phyloP scores from a whole-genome alignment of 2,797 vertebrate genomes.

The Pipistrellus kuhlii region DNA sequence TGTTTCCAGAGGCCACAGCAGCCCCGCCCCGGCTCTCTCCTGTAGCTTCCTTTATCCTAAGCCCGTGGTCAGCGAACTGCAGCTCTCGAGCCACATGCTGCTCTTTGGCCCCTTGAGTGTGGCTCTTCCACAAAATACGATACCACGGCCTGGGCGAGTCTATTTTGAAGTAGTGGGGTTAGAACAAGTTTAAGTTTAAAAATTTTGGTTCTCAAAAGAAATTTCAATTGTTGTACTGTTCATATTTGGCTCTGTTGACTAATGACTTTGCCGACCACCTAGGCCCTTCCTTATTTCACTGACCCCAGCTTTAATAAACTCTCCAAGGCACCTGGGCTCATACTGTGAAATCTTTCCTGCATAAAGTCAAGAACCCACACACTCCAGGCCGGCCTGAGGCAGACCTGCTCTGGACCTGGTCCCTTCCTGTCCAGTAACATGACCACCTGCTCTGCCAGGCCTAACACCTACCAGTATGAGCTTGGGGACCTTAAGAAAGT shows the following conservation, averaged over 20 bases:
- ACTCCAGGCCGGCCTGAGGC: background rate
- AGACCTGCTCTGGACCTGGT: background rate
- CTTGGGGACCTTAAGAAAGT: background rate
- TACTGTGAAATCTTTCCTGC: background rate
- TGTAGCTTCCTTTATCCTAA: background rate
- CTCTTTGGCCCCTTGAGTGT: no score
- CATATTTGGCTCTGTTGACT: no score
- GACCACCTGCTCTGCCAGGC: background rate
- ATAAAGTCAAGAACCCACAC: background rate
- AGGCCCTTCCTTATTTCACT: background rate
- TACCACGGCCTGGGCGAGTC: no score
- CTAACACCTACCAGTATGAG: background rate
- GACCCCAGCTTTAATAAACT: background rate
- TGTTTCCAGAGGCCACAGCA: background rate
- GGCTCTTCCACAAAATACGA: no score
- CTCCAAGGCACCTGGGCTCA: background rate
- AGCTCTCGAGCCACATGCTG: no score
- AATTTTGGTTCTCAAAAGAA: no score
- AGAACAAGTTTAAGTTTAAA: no score
- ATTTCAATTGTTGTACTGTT: no score
- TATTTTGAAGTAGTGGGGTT: no score
- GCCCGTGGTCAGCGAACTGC: no score
- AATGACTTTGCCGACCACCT: background rate
- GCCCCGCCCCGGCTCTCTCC: background rate
- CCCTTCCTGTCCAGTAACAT: background rate